phyloP scores from a whole-genome alignment of 2,797 vertebrate genomes.

The Alcedo quadribrachys region DNA sequence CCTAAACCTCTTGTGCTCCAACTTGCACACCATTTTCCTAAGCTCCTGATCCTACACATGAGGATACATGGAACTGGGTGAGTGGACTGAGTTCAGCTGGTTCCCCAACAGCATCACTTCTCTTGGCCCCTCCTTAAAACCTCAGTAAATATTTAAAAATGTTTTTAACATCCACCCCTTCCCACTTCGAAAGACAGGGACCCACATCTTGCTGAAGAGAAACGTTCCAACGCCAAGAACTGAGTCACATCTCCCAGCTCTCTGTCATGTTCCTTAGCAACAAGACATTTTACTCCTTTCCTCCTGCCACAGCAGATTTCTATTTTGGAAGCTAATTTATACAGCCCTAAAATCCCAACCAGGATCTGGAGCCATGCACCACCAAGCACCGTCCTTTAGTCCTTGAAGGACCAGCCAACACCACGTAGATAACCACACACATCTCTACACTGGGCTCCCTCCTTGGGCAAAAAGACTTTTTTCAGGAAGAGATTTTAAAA shows the following conservation, averaged over 20 bases:
- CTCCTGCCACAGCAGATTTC: slow-evolving; percentile 51
- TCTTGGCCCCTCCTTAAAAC: neutral
- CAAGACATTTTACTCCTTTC: slow-evolving; percentile 36
- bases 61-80: too few relatives aligned
- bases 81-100: neutral
- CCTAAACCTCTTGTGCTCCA: too few relatives aligned
- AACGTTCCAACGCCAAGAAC: neutral
- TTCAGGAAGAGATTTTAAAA: neutral
- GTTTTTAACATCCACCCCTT: neutral
- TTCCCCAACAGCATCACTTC: neutral
- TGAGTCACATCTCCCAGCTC: slow-evolving; percentile 52
- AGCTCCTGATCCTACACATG: neutral
- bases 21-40: neutral
- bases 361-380: slow-evolving; percentile 21
- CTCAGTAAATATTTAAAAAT: neutral
- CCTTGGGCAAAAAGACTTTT: neutral
- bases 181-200: neutral
- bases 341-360: slow-evolving; percentile 36
- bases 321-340: slow-evolving; percentile 61
- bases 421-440: neutral
- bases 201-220: neutral
- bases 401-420: neutral
- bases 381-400: neutral
- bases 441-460: neutral
- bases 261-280: slow-evolving; percentile 64